phyloP scores from a whole-genome alignment of 1,140 invertebrate genomes.

The Lordiphosa mommai region DNA sequence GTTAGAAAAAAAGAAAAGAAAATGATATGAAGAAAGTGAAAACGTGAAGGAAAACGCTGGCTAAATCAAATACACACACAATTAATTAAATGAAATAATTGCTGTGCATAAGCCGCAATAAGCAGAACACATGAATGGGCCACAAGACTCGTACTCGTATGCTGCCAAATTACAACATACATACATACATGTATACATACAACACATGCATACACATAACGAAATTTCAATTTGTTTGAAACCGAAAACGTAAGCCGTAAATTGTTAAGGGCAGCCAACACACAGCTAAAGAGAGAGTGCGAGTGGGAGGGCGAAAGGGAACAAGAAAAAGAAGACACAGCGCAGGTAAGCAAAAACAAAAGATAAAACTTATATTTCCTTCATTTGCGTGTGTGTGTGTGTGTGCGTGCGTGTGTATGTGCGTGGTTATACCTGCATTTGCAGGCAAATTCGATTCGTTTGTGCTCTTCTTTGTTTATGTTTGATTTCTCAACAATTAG shows the following conservation, averaged over 20 bases:
- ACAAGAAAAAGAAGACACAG: conserved; percentile 33
- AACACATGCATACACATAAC: conserved; percentile 32
- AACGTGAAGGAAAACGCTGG: conserved; percentile 22
- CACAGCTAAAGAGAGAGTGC: not conserved
- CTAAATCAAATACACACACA: conserved; percentile 22
- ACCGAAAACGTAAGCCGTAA: conserved; percentile 20
- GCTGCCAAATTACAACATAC: conserved; percentile 54
- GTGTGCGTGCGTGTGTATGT: conserved; percentile 35
- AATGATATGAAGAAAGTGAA: conserved; percentile 27
- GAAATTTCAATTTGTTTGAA: conserved; percentile 43
- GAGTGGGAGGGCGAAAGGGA: conserved; percentile 7
- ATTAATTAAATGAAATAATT: conserved; percentile 30
- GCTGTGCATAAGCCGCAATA: conserved; percentile 17
- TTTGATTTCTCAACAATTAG: conserved; percentile 51
- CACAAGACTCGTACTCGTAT: conserved; percentile 16
- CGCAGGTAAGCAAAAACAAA: conserved; percentile 57
- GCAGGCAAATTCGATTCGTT: conserved; percentile 11
- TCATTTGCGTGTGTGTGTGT: conserved; percentile 16
- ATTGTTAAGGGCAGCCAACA: conserved; percentile 7
- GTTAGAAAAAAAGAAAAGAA: conserved; percentile 3
- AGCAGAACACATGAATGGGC: conserved; percentile 56
- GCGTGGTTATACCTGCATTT: conserved; percentile 26
- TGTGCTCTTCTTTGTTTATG: conserved; percentile 56
- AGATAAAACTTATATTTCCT: conserved; percentile 36
- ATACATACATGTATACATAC: conserved; percentile 32